Base-by-base conservation (phyloP, 2,797 vertebrate species). In the Eupleurogrammus muticus region DNA sequence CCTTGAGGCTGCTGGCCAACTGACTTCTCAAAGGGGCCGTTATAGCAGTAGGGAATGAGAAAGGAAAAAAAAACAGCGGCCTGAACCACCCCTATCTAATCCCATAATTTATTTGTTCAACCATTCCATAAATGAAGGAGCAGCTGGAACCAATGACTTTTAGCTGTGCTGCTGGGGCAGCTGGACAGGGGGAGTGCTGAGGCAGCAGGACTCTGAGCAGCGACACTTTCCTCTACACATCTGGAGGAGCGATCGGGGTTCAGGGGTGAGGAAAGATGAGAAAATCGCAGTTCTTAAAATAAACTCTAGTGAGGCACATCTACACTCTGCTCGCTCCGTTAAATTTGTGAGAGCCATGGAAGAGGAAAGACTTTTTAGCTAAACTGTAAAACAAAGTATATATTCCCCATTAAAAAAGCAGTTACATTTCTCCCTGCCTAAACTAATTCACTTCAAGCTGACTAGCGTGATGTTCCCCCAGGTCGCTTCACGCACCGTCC, bases 41-140 rank as follows among this genome's bases (percentile, higher is more conserved):
- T 65, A 38, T 10, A 70, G 73, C 70, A 65, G 44, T 9, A 17
- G 32, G 70, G 71, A 53, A 60, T 4, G 7, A 40, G 34, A 51
- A 23, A 57, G 64, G 34, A 46, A 55, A 52, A 65, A 62, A 73
- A 82, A 68, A 42, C 54, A 40, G 66, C 21, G 10, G 60, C 62
- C 56, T 58, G 47, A 76, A 93, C 66, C 66, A 81, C 90, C 93
- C 86, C 85, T 87, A 94, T 95, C 95, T 96, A 95, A 96, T 96
- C 95, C 94, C 84, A 92, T 95, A 92, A 97, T 97, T 97, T 98
- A 97, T 98, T 97, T 99, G 96, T 96, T 96, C 94, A 96, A 94
- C 95, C 93, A 94, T 96, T 94, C 93, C 93, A 96, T 95, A 97
- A 98, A 98, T 95, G 90, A 94, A 97, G 95, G 94, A 94, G 94